Evolutionary conservation across 2,113 vertebrate species (phyloP), one percentile per base, ranked within the genome.

Genomic region (Pomatostomus ruficeps): DNA sequence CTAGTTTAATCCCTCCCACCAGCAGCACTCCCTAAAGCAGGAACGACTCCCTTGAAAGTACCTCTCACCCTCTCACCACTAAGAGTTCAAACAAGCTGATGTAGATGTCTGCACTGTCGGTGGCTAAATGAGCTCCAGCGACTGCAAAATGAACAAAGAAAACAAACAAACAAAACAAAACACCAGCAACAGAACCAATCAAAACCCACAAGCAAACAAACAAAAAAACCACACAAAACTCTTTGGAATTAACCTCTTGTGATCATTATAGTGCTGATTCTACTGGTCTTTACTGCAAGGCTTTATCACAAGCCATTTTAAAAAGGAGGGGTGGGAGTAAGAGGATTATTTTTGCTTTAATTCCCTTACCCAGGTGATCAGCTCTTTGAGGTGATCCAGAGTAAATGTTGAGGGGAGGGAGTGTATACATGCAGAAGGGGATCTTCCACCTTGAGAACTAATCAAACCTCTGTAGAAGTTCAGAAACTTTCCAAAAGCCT

Each of bases 311-410:
- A 71, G 12, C 3, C 13, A 48, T 72, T 89, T 78, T 72, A 40
- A 61, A 77, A 75, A 68, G 26, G n/a, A 17, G 0, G 1, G 1
- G 6, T 1, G 1, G 15, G 11, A 77, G 10, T 62, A 61, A 61
- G 43, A 79, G 11, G 16, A 31, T 38, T 68, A 16, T 11, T 85
- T 93, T 94, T 91, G 16, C 25, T 76, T 88, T 93, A 40, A 85
- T 54, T 83, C 22, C 10, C 33, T 77, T 77, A 49, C 21, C 33
- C 29, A 75, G 7, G 12, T 59, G 57, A 85, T 75, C 11, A 82
- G 13, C 7, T 78, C 21, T 66, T 83, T 74, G 38, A 85, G 33
- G 40, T 29, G 10, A 85, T 68, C 38, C 28, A 61, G 18, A 65
- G 29, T 28, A 57, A 91, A 52, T 36, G 14, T 54, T 33, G 33